Conservation (phyloP, 2,888 invertebrate species). For the Melinaea menophilus region DNA sequence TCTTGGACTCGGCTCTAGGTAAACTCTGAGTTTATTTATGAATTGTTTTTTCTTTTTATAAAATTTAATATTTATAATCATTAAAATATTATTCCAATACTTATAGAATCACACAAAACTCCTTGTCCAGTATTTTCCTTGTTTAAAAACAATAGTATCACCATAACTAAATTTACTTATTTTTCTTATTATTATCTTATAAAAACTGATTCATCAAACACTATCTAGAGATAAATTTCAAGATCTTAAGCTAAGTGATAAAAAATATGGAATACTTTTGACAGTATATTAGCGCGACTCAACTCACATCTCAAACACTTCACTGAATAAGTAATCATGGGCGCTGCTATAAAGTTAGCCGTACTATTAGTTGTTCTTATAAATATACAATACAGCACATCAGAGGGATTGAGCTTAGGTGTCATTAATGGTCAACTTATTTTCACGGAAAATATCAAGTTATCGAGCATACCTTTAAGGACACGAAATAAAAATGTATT, state of each 20-base stretch:
- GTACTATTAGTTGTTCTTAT: conserved; percentile 29
- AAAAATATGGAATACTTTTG: background rate
- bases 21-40: conserved; percentile 9
- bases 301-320: background rate
- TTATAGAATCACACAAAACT: background rate
- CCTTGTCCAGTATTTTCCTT: background rate
- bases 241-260: background rate
- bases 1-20: conserved; percentile 29
- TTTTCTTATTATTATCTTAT: background rate
- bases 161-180: background rate
- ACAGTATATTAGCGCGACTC: background rate
- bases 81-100: background rate
- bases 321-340: conserved; percentile 26
- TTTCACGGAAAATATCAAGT: conserved; percentile 52
- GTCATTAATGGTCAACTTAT: conserved; percentile 45
- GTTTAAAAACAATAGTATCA: too few species aligned
- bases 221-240: conserved; percentile 14
- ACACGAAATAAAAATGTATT: conserved; percentile 61
- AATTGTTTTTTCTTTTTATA: conserved; percentile 7
- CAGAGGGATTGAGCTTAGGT: conserved; percentile 51
- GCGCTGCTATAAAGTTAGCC: conserved; percentile 19
- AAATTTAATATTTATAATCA: background rate
- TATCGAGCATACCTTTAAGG: conserved; percentile 48
- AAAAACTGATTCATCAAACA: conserved; percentile 2
- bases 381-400: conserved; percentile 30